Percentiles rank a stretch among this genome's conserved stretches.
phyloP scores from a whole-genome alignment of 2,113 vertebrate genomes.

The Holacanthus passer region DNA sequence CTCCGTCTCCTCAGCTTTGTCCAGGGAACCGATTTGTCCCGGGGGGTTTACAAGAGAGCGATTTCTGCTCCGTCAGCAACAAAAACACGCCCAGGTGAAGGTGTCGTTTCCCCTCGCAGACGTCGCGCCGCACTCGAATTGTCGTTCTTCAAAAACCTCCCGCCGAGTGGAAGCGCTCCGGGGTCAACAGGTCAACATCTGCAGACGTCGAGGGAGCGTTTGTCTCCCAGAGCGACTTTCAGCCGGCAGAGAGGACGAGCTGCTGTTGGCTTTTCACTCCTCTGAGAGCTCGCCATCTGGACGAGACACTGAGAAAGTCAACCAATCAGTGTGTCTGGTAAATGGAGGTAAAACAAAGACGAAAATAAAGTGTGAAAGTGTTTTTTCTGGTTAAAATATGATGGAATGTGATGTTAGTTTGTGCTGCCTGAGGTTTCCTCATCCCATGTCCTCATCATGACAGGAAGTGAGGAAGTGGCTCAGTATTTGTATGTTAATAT shows the following conservation, averaged over 20 bases:
- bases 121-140: background rate
- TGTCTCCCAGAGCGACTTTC: constrained; percentile 6
- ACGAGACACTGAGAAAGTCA: background rate
- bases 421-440: too few relatives aligned
- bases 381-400: too few relatives aligned
- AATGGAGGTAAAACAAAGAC: background rate
- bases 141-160: background rate
- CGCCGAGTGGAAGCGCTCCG: background rate
- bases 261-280: constrained; percentile 1
- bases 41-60: background rate
- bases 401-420: too few relatives aligned
- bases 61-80: background rate
- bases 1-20: background rate
- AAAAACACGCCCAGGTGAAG: constrained; percentile 9
- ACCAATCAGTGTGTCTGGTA: background rate
- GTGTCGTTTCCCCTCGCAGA: background rate
- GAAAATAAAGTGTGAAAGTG: too few relatives aligned
- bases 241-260: background rate
- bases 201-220: background rate
- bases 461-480: too few relatives aligned
- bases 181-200: constrained; percentile 25
- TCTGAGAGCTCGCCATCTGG: background rate
- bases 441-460: too few relatives aligned
- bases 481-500: too few relatives aligned
- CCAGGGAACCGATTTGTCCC: constrained; percentile 30